Conservation (phyloP, 2,113 vertebrate species). For the Gnathonemus echidnorhynchus region DNA sequence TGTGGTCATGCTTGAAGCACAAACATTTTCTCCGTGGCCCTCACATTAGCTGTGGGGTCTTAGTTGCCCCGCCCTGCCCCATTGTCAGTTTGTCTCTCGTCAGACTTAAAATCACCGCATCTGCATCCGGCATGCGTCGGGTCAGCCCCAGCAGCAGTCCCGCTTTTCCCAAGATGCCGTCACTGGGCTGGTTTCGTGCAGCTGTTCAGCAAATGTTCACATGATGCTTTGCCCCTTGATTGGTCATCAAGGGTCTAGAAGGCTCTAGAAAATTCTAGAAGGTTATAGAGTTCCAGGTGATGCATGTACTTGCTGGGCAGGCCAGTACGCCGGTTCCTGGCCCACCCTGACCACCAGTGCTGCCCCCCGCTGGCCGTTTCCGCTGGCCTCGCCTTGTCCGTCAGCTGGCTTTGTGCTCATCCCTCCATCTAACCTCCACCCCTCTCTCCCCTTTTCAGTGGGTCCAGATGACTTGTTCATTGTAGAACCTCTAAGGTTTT, state of each 20-base stretch:
- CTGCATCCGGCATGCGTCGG: conserved; percentile 36
- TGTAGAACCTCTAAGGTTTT: conserved; percentile 96
- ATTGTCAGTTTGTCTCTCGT: conserved; percentile 46
- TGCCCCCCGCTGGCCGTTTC: conserved; percentile 42
- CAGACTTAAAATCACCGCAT: conserved; percentile 14
- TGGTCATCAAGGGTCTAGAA: not conserved
- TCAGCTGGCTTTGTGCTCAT: conserved; percentile 51
- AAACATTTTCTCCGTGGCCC: conserved; percentile 34
- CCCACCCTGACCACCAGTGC: not conserved
- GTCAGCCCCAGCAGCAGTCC: conserved; percentile 54
- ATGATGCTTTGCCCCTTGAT: not conserved
- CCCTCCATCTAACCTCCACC: conserved; percentile 56
- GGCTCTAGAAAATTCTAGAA: not conserved
- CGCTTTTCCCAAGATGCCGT: not conserved
- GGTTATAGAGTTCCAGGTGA: not conserved
- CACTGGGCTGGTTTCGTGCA: not conserved
- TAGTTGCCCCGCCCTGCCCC: conserved; percentile 39
- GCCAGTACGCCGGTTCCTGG: not conserved
- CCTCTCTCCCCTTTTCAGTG: conserved; percentile 72
- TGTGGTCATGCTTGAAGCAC: conserved; percentile 23
- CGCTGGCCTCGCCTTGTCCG: conserved; percentile 57
- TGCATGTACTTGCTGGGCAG: not conserved
- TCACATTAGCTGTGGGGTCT: conserved; percentile 12
- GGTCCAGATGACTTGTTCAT: conserved; percentile 95
- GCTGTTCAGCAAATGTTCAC: not conserved